Base-by-base conservation (phyloP, 2,888 invertebrate genomes). In the Microctonus hyperodae region DNA sequence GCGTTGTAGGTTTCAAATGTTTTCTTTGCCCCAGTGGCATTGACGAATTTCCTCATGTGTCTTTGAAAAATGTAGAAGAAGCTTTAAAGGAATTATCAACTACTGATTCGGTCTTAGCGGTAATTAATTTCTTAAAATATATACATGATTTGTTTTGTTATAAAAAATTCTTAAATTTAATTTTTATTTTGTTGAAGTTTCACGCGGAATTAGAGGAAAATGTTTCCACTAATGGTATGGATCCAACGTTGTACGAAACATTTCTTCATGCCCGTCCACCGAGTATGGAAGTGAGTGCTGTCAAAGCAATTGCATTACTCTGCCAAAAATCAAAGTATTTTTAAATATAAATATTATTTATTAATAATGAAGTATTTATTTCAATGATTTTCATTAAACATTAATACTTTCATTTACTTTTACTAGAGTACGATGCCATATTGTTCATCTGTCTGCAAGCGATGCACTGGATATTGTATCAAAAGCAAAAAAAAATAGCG, bases 1-100 rank as follows among this genome's bases (percentile, higher is more conserved):
- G 92, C 1, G 91, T 91, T 0, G 89, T 91, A 33, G 92, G 92
- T 1, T 90, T 92, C 74, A 92, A 92, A 83, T 91, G 92, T 78
- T 91, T 91, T 69, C 83, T 92, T 2, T 89, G 89, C 73, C 88
- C 90, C 0, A 89, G 90, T 68, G 90, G 91, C 1, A 87, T 90
- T 0, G 89, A 90, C 0, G 92, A 92, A 79, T 92, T 92, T 77
- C 88, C 89, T 0, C 86, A 89, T 68, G 89, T 92, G 0, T 85
- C 82, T 13, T 82, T 85, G 63, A 75, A 85, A 13, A 88, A 91
- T 69, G 84, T 92, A 35, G 86, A 87, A 69, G 83, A 85, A 55
- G 89, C 90, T 1, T 85, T 92, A 53, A 75, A 83, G 6, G 87
- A 87, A 64, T 83, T 92, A 1, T 85, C 89, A 73, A 87, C 88